These are phyloP conservation scores for Petrolisthes manimaculis DNA, from an alignment of 2,888 invertebrate species.

Conservation along the genomic window DNA sequence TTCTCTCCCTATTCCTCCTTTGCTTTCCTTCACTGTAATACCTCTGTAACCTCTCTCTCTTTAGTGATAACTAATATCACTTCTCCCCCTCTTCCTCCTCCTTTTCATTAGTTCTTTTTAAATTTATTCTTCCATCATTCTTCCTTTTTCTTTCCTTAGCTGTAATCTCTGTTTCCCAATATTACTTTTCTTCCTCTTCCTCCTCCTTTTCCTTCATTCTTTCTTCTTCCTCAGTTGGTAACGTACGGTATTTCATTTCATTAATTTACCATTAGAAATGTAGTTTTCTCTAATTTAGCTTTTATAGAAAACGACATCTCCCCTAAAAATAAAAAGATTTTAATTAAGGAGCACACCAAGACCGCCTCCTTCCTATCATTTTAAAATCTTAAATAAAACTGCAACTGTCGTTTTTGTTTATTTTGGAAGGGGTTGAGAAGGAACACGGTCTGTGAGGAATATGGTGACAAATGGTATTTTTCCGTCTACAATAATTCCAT, in stretches of 20 bases:
- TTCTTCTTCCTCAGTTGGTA: neutral
- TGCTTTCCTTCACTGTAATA: neutral
- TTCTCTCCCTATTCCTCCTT: neutral
- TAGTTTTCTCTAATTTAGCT: too few relatives aligned
- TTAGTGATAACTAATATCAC: neutral
- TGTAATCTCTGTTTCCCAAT: neutral
- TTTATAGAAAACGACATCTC: too few relatives aligned
- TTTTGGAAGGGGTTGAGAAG: too few relatives aligned
- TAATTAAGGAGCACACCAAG: neutral
- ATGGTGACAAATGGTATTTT: too few relatives aligned
- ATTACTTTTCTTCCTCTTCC: neutral
- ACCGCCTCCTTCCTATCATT: neutral
- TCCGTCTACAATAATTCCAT: too few relatives aligned
- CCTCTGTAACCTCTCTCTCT: neutral
- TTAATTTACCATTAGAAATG: too few relatives aligned
- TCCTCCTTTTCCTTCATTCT: neutral
- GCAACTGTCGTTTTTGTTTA: neutral
- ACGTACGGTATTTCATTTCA: neutral
- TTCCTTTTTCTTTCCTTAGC: neutral
- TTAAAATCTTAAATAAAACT: neutral
- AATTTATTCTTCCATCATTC: neutral
- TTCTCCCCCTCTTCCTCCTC: neutral
- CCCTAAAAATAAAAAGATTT: too few relatives aligned
- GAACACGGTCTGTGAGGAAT: too few relatives aligned
- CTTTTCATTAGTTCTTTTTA: neutral